A percentile compares a stretch with the other conserved stretches of the same genome.
Evolutionary conservation across 1,140 invertebrate species (phyloP).

Genomic region (Trichonephila clavata): DNA sequence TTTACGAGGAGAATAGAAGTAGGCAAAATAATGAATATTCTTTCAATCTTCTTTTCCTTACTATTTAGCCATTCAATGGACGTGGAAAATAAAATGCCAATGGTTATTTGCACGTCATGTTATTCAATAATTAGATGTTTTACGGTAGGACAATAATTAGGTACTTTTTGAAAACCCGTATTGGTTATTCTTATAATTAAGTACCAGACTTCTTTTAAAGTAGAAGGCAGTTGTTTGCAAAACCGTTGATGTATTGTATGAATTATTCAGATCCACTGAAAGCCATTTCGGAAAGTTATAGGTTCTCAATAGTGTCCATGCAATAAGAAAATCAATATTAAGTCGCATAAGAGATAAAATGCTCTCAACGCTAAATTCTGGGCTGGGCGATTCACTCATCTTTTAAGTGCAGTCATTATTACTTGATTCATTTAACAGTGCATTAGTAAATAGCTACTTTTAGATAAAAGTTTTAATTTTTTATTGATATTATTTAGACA

Average conservation of each 20-base stretch:
- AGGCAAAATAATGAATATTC: conserved; percentile 21
- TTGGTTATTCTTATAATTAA: conserved; percentile 21
- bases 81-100: background rate
- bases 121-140: conserved; percentile 51
- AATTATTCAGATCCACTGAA: background rate
- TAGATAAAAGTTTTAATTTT: background rate
- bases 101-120: conserved; percentile 49
- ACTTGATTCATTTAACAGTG: background rate
- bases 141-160: background rate
- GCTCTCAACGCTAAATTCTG: background rate
- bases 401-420: background rate
- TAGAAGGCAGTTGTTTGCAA: background rate
- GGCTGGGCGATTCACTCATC: background rate
- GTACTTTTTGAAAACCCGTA: background rate
- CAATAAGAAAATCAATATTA: background rate
- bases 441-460: background rate
- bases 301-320: background rate
- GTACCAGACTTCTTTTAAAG: background rate
- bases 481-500: too few species aligned
- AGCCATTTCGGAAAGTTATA: background rate
- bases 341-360: background rate
- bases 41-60: background rate
- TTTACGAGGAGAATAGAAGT: conserved; percentile 13
- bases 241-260: background rate
- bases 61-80: background rate